A percentile compares a stretch with the other conserved stretches of the same genome.
Conservation (phyloP, 2,797 vertebrate species). For the Sarcoramphus papa region DNA sequence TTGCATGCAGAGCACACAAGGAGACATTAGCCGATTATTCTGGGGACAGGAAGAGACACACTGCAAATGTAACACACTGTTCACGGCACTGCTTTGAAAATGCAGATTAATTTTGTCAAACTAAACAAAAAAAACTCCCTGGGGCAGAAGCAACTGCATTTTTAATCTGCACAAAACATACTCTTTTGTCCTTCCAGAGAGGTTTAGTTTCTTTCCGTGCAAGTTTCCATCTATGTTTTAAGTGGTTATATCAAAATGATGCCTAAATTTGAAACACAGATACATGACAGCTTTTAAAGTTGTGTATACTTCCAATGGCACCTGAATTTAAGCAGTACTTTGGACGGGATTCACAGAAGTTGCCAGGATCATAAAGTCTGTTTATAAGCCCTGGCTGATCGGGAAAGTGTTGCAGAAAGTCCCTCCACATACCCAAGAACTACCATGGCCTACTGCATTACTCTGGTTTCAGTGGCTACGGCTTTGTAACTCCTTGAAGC, state of each 20-base stretch:
- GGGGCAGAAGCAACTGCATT: background rate
- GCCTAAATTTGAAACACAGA: background rate
- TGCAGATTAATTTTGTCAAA: background rate
- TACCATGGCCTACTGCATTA: background rate
- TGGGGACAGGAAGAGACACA: background rate
- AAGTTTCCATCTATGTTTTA: background rate
- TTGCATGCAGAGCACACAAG: background rate
- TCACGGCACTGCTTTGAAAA: background rate
- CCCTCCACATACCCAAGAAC: fast-evolving
- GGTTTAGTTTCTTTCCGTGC: background rate
- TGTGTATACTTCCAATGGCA: fast-evolving
- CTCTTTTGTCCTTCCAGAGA: background rate
- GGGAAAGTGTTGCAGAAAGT: background rate
- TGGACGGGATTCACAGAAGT: background rate
- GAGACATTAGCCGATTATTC: background rate
- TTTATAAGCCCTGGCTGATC: background rate
- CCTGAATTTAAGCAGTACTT: background rate
- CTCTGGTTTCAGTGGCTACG: background rate
- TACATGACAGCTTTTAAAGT: background rate
- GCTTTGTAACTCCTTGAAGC: background rate
- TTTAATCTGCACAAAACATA: background rate
- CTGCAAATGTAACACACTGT: background rate
- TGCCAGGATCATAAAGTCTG: background rate
- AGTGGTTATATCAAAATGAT: fast-evolving
- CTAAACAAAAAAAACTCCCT: background rate